Base-by-base conservation (phyloP, 2,797 vertebrate species). In the Semotilus atromaculatus region DNA sequence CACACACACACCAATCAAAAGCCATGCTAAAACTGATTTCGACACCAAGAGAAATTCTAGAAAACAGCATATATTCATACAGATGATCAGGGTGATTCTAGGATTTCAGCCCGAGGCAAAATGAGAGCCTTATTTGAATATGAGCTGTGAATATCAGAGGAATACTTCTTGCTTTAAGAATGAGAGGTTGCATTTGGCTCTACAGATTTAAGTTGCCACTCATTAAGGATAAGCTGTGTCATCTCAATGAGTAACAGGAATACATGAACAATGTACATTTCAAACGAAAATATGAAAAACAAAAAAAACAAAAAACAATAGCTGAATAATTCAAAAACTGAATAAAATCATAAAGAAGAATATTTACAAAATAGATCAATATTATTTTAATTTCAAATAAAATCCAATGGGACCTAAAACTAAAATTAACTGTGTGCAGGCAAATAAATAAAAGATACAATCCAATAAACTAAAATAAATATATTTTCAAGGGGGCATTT, bases 1-100 rank as follows among this genome's bases (percentile, higher is more conserved):
- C 34, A 34, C 34, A 34, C 86, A 87, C 70, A 77, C 78, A 72
- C 66, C 67, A 60, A 26, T 29, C 60, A 86, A 89, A 51, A 83
- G 86, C 66, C 86, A 82, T 60, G 58, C 66, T 62, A 18, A 78
- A n/a, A 40, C 58, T 73, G 55, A 51, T 62, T 29, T 78, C 7
- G 58, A 40, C 74, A 58, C 3, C 19, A 51, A 80, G 62, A 31
- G 31, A 51, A 38, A 19, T 40, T 38, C 23, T n/a, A 40, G 23
- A 55, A 68, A 70, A 38, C 23, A 26, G 31, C 29, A 48, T 19
- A 51, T 43, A 78, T 64, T 78, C 58, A 43, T 43, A 78, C 4
- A 5, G 14, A 58, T 40, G 53, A 77, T 77, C 53, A 60, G 23
- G 8, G 36, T 77, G 74, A 77, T 77, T 26, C 53, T 77, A 60